Conservation (phyloP, 1,140 invertebrate genomes). For the Melitaea cinxia region DNA sequence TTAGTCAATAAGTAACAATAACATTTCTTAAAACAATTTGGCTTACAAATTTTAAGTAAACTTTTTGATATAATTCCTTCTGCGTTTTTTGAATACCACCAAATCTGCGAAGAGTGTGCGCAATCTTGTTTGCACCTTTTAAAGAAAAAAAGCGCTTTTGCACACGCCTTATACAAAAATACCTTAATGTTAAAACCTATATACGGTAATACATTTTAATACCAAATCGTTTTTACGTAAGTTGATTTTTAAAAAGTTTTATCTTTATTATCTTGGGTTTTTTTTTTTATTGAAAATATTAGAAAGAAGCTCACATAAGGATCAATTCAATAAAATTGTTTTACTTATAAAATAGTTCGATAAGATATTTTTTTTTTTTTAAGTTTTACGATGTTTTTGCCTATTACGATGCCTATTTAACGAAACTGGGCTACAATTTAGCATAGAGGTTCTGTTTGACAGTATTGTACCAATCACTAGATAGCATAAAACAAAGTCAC, state of each 20-base stretch:
- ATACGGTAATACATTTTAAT: conserved; percentile 32
- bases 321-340: background rate
- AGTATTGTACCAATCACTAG: too few species aligned
- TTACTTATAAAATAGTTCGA: background rate
- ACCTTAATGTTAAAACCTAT: conserved; percentile 22
- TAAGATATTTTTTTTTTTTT: background rate
- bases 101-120: conserved; percentile 8
- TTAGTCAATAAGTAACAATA: too few species aligned
- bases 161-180: conserved; percentile 23
- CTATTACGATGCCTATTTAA: too few species aligned
- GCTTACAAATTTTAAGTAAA: too few species aligned
- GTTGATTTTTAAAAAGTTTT: conserved; percentile 27
- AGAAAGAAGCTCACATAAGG: background rate
- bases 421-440: too few species aligned
- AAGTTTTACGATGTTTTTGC: too few species aligned
- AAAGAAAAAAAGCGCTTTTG: conserved; percentile 15
- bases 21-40: too few species aligned
- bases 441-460: too few species aligned
- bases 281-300: background rate
- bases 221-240: conserved; percentile 27
- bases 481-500: too few species aligned
- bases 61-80: background rate
- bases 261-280: conserved; percentile 29
- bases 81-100: background rate
- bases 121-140: conserved; percentile 1